These are phyloP conservation scores for Molorchus minor DNA, from an alignment of 2,888 invertebrate genomes.

Conservation along the genomic window DNA sequence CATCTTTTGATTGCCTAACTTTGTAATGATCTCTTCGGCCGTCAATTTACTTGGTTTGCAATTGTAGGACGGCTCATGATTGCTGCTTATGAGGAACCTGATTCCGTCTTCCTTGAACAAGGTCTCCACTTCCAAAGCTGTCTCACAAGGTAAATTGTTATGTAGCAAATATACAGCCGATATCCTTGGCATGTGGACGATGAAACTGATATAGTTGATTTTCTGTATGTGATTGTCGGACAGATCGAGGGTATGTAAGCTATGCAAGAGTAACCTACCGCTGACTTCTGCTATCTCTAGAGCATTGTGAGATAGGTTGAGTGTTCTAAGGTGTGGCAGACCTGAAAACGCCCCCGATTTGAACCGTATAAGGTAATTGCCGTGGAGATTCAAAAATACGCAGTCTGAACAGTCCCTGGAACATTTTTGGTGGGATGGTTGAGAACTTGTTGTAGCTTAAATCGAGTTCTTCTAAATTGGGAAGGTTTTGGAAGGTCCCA, in stretches of 20 bases:
- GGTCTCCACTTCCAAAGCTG: conserved; percentile 51
- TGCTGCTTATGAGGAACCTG: conserved; percentile 28
- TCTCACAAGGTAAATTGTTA: conserved; percentile 53
- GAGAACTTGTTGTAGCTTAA: conserved; percentile 49
- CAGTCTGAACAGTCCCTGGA: conserved; percentile 50
- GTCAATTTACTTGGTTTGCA: neutral
- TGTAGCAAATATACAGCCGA: conserved; percentile 47
- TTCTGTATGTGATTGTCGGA: conserved; percentile 52
- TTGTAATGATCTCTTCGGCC: conserved; percentile 15
- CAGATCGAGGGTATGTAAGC: conserved; percentile 54
- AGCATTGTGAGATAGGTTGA: conserved; percentile 54
- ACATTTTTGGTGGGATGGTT: conserved; percentile 49
- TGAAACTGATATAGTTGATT: conserved; percentile 53
- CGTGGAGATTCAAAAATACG: conserved; percentile 51
- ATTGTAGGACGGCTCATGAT: neutral
- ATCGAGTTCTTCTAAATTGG: conserved; percentile 51
- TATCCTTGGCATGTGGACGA: conserved; percentile 50
- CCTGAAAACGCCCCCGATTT: conserved; percentile 53
- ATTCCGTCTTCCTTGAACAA: conserved; percentile 49
- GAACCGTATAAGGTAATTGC: conserved; percentile 52
- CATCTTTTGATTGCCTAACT: conserved; percentile 17
- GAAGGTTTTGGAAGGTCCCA: conserved; percentile 51
- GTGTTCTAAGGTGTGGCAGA: conserved; percentile 51
- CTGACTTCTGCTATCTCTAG: conserved; percentile 48
- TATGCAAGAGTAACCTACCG: conserved; percentile 51